Percentiles rank a stretch among this genome's conserved stretches.
phyloP scores from a whole-genome alignment of 2,113 vertebrate genomes.

The Hippocampus comes region DNA sequence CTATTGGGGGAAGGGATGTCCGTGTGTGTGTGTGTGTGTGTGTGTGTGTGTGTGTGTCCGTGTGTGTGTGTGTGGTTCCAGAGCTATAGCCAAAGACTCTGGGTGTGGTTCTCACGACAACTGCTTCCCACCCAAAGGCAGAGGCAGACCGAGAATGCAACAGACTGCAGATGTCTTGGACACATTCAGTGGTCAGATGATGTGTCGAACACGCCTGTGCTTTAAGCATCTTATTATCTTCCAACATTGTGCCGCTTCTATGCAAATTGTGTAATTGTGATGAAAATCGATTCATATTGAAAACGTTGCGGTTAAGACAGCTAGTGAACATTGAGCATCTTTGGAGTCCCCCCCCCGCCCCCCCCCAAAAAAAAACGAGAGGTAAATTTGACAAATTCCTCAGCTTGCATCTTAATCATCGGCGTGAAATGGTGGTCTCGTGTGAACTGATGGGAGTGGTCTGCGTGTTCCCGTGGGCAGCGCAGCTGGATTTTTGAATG shows the following conservation, averaged over 20 bases:
- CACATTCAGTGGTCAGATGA: constrained; percentile 30
- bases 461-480: constrained; percentile 29
- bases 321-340: constrained; percentile 27
- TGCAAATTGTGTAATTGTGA: constrained; percentile 13
- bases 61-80: constrained; percentile 33
- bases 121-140: constrained; percentile 59
- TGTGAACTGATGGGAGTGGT: constrained; percentile 15
- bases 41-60: constrained; percentile 18
- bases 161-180: constrained; percentile 36
- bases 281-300: neutral
- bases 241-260: neutral
- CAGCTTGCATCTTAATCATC: constrained; percentile 10
- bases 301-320: constrained; percentile 6
- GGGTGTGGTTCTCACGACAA: constrained; percentile 66
- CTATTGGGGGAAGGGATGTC: constrained; percentile 45
- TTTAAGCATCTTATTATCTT: neutral
- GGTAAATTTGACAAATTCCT: constrained; percentile 29
- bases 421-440: neutral
- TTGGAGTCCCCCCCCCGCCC: constrained; percentile 20
- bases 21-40: constrained; percentile 19
- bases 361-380: constrained; percentile 18
- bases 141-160: constrained; percentile 24
- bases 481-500: constrained; percentile 61
- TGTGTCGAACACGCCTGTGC: neutral
- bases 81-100: constrained; percentile 49